Evolutionary conservation across 2,888 invertebrate genomes (phyloP), one percentile per base, ranked within the genome.

Genomic region (Polylopha cassiicola): DNA sequence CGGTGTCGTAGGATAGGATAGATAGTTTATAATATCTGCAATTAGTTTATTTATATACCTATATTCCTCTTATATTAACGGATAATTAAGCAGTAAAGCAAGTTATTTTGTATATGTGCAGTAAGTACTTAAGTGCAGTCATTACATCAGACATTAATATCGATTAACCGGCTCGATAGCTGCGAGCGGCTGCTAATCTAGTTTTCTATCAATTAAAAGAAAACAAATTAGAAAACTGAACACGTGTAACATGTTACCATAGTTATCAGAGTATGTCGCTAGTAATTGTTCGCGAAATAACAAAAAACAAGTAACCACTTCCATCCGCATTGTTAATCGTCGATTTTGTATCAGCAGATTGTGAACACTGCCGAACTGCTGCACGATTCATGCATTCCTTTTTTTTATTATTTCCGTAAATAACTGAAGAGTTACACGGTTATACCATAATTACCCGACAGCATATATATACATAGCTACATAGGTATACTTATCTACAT

Each of bases 211-310:
- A 48, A 50, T 50, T 51, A 47, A 48, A 48, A 38, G 44, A 43
- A 46, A 50, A 42, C 39, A 44, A 42, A 48, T 48, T 47, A 45
- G 48, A 51, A 47, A 48, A 42, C 43, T 16, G 37, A 31, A 39
- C 48, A 46, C 37, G 48, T 49, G 46, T 34, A 69, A 57, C 65
- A 55, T 66, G 65, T 75, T 73, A 71, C 61, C 72, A 65, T 59
- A 61, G 73, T 78, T 73, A 82, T 72, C 72, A 77, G 79, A 81
- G 58, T 82, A 82, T 70, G 73, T 75, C 79, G 69, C 65, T 69
- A 71, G 34, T 76, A 71, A 80, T 74, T 61, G 58, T 57, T 64
- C 63, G 57, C 53, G 48, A 52, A 50, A 53, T 53, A 57, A 71
- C 65, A 73, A 71, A 72, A 70, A 58, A 55, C 41, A 39, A 44